A percentile compares a stretch with the other conserved stretches of the same genome.
Conservation (phyloP, 2,113 vertebrate species). For the Rhea pennata region DNA sequence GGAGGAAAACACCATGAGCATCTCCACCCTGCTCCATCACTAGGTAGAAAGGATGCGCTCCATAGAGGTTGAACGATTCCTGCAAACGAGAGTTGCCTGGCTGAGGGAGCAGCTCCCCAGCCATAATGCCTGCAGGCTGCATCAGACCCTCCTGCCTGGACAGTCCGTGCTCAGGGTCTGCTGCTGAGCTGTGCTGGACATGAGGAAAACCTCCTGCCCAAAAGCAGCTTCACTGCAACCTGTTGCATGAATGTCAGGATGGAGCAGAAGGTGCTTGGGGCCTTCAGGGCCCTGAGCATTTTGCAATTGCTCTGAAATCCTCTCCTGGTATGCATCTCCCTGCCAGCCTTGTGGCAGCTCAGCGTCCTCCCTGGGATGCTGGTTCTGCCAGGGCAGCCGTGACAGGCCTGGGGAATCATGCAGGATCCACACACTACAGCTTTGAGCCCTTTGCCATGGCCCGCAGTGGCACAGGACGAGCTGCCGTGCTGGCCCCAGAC, state of each 20-base stretch:
- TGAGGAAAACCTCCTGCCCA: not conserved
- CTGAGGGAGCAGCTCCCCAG: not conserved
- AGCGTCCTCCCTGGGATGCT: not conserved
- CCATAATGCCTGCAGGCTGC: not conserved
- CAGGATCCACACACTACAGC: not conserved
- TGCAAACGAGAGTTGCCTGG: not conserved
- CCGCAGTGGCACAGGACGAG: not conserved
- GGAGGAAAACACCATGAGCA: conserved; percentile 88
- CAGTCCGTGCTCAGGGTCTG: not conserved
- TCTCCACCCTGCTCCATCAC: conserved; percentile 83
- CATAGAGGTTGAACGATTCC: conserved; percentile 87
- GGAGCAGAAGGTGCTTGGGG: not conserved
- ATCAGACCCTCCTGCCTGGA: not conserved
- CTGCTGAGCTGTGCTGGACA: not conserved
- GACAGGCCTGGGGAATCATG: not conserved
- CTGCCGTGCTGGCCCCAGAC: not conserved
- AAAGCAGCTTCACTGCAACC: not conserved
- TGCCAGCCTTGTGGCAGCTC: rapidly evolving
- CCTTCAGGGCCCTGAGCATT: not conserved
- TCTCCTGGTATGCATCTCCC: not conserved
- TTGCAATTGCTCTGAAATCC: conserved; percentile 53
- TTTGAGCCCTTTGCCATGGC: too few relatives aligned
- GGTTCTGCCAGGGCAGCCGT: too few relatives aligned
- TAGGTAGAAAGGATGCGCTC: conserved; percentile 90
- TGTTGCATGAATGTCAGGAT: conserved; percentile 12